These are phyloP conservation scores for Damaliscus lunatus DNA, from an alignment of 2,113 vertebrate species.

Conservation along the genomic window DNA sequence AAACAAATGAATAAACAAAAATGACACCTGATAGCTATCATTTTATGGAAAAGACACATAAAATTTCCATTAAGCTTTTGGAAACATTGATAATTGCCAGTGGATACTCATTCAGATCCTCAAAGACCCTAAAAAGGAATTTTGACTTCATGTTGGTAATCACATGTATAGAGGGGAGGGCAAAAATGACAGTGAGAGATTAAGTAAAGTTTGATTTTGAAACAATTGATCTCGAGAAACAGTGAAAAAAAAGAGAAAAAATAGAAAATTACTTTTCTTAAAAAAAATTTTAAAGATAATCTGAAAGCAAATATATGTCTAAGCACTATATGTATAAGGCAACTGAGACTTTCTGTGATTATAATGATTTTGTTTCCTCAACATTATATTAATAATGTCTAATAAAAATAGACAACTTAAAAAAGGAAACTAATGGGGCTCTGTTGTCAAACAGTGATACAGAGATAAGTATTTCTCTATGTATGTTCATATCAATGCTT, in stretches of 20 bases:
- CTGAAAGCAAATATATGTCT: not conserved
- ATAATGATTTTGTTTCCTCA: not conserved
- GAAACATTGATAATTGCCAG: not conserved
- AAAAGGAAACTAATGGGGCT: not conserved
- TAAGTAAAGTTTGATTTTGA: not conserved
- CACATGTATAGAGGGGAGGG: not conserved
- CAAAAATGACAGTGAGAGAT: not conserved
- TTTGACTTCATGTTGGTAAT: not conserved
- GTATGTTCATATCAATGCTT: not conserved
- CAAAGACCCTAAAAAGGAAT: not conserved
- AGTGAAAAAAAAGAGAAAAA: not conserved
- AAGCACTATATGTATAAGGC: not conserved
- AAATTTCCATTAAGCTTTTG: not conserved
- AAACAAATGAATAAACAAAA: not conserved
- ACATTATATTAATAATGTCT: not conserved
- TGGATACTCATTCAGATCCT: not conserved
- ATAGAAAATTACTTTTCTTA: not conserved
- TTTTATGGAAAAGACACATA: not conserved
- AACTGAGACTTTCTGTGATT: not conserved
- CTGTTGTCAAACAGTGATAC: not conserved
- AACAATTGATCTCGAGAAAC: not conserved
- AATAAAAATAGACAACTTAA: not conserved
- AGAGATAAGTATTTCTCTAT: not conserved
- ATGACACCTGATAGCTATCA: not conserved
- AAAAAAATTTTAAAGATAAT: not conserved